phyloP scores from a whole-genome alignment of 2,888 invertebrate genomes.

The Chrysolina oricalcia region DNA sequence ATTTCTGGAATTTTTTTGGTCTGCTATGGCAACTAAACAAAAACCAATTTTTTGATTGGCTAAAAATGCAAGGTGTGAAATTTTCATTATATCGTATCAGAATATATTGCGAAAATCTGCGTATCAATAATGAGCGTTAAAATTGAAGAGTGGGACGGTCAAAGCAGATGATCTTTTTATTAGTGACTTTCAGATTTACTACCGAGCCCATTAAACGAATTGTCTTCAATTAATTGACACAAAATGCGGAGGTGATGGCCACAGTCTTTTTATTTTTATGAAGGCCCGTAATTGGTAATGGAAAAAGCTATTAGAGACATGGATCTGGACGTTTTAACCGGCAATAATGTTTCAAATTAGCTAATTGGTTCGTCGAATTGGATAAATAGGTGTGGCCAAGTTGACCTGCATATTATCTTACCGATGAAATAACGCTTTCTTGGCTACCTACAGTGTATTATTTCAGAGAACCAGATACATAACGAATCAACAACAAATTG shows the following conservation, averaged over 20 bases:
- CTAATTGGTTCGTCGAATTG: slow-evolving; percentile 7
- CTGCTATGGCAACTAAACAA: too few species aligned
- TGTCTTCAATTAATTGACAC: not conserved
- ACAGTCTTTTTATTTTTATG: not conserved
- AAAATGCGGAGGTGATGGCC: not conserved
- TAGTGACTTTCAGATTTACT: not conserved
- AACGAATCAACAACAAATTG: too few species aligned
- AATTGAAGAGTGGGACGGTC: too few species aligned
- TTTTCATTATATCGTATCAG: too few species aligned
- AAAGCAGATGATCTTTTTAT: not conserved
- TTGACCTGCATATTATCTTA: not conserved
- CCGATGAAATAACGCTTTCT: not conserved
- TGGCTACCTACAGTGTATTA: not conserved
- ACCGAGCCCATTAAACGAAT: not conserved
- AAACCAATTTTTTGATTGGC: too few species aligned
- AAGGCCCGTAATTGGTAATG: not conserved
- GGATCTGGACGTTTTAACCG: not conserved
- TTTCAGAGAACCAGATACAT: not conserved
- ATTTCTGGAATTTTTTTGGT: too few species aligned
- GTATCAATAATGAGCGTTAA: too few species aligned
- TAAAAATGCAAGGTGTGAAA: too few species aligned
- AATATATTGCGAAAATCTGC: too few species aligned
- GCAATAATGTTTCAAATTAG: slow-evolving; percentile 5
- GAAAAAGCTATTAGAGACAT: not conserved
- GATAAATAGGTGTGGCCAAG: not conserved